phyloP scores from a whole-genome alignment of 2,888 invertebrate genomes.

The Hyles lineata region DNA sequence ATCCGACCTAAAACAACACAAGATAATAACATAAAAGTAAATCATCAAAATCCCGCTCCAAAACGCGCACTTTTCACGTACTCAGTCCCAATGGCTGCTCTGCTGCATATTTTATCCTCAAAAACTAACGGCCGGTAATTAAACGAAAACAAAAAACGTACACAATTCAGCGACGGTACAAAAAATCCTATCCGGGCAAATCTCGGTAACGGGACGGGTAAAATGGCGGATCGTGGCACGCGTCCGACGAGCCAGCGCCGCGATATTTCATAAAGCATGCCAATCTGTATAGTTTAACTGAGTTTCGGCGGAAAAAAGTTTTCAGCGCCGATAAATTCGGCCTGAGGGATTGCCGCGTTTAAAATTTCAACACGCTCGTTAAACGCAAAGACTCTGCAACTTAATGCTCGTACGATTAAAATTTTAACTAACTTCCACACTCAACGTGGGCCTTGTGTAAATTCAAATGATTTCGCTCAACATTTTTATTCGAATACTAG shows the following conservation, averaged over 20 bases:
- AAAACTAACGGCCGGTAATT: conserved; percentile 22
- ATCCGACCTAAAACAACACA: not conserved
- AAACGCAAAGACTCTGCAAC: conserved; percentile 2
- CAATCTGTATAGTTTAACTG: conserved; percentile 28
- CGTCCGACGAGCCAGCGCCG: conserved; percentile 46
- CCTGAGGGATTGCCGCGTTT: conserved; percentile 20
- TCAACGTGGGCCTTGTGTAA: not conserved
- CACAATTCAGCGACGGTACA: conserved; percentile 33
- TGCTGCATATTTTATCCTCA: not conserved
- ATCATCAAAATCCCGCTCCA: not conserved
- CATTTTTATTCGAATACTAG: too few species aligned
- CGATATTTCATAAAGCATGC: conserved; percentile 58
- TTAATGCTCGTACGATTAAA: not conserved
- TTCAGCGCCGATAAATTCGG: conserved; percentile 26
- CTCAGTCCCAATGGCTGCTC: not conserved
- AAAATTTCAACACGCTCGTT: not conserved
- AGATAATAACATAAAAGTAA: not conserved
- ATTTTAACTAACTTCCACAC: not conserved
- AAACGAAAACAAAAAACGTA: conserved; percentile 19
- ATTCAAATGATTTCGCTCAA: too few species aligned
- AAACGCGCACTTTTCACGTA: not conserved
- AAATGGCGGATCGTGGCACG: conserved; percentile 34
- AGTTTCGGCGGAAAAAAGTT: conserved; percentile 8
- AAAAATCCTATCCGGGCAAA: conserved; percentile 37
- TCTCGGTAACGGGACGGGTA: conserved; percentile 46